These are phyloP conservation scores for Drosophila pseudotalamancana DNA, from an alignment of 2,888 invertebrate species.

Conservation along the genomic window DNA sequence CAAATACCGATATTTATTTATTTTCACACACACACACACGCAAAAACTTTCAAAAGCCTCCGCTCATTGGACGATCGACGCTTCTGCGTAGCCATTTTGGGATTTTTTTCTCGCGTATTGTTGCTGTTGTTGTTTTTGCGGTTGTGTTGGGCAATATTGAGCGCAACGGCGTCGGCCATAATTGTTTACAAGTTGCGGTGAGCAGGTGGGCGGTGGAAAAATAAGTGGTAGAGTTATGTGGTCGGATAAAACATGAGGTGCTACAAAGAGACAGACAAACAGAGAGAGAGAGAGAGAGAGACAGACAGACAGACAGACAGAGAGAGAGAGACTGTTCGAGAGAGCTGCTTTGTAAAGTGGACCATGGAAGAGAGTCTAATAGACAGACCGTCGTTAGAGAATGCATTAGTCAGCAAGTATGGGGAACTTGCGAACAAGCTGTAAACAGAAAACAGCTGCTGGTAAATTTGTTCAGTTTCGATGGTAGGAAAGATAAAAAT, in stretches of 20 bases:
- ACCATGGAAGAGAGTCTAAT: constrained; percentile 2
- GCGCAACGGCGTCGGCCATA: constrained; percentile 80
- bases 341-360: not conserved
- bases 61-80: constrained; percentile 76
- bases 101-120: constrained; percentile 52
- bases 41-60: constrained; percentile 9
- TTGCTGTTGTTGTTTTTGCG: constrained; percentile 50
- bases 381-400: constrained; percentile 20
- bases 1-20: not conserved
- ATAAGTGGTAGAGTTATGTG: constrained; percentile 56
- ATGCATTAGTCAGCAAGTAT: constrained; percentile 4
- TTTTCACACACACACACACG: constrained; percentile 2
- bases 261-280: constrained; percentile 16
- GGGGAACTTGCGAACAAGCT: constrained; percentile 22
- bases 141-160: constrained; percentile 57
- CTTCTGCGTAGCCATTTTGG: constrained; percentile 76
- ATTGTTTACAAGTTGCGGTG: constrained; percentile 77
- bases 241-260: constrained; percentile 41
- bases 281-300: not conserved
- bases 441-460: constrained; percentile 79
- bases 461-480: not conserved
- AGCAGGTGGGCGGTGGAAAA: constrained; percentile 63
- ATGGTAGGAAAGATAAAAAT: not conserved
- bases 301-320: constrained; percentile 6
- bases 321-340: not conserved